These are phyloP conservation scores for Petrophora chlorosata DNA, from an alignment of 2,888 invertebrate genomes.

Conservation along the genomic window DNA sequence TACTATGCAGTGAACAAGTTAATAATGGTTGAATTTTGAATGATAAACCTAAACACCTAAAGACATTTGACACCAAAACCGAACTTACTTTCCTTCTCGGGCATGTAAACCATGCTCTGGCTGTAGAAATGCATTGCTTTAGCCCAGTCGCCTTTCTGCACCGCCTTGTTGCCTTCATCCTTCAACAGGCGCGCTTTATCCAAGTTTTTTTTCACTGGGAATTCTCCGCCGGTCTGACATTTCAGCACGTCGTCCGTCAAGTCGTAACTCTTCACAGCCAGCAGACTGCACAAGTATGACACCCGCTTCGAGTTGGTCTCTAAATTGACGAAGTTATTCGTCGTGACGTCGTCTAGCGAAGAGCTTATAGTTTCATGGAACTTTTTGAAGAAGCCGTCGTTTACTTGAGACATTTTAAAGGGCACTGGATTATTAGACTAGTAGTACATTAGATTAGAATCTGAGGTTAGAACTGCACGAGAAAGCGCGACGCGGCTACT, in stretches of 20 bases:
- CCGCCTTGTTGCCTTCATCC: constrained; percentile 88
- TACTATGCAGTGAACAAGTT: no score
- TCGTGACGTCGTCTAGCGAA: constrained; percentile 80
- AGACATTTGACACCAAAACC: no score
- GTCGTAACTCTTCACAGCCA: constrained; percentile 74
- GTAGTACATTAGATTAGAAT: constrained; percentile 34
- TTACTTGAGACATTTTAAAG: constrained; percentile 62
- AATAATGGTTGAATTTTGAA: no score
- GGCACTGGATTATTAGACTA: constrained; percentile 29
- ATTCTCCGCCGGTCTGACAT: constrained; percentile 60
- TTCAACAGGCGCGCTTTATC: constrained; percentile 86
- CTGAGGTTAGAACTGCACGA: constrained; percentile 56
- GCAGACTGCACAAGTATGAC: constrained; percentile 83
- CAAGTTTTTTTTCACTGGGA: constrained; percentile 81
- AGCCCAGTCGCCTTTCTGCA: constrained; percentile 87
- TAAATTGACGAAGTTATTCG: constrained; percentile 85
- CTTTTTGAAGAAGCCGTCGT: constrained; percentile 84
- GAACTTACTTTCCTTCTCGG: constrained; percentile 86
- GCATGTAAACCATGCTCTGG: constrained; percentile 86
- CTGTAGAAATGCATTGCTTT: constrained; percentile 88
- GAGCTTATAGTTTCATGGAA: constrained; percentile 85
- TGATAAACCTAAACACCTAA: no score
- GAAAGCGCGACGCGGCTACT: constrained; percentile 57
- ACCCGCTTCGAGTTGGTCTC: constrained; percentile 87
- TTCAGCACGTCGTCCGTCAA: constrained; percentile 68